phyloP scores from a whole-genome alignment of 2,797 vertebrate genomes.

The Valencia hispanica region DNA sequence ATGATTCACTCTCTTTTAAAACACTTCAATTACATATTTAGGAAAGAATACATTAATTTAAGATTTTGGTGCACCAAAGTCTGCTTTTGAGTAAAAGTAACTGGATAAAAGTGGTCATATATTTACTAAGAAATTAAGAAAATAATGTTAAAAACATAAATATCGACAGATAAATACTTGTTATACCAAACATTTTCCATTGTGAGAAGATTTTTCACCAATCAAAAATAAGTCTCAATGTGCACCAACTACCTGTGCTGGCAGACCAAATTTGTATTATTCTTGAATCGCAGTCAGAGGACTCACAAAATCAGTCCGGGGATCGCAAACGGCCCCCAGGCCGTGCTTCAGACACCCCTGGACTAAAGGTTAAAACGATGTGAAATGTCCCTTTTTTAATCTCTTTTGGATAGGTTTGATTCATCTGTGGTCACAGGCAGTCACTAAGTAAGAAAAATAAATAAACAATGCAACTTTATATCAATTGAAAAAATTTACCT shows the following conservation, averaged over 20 bases:
- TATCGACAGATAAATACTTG: background rate
- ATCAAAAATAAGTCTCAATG: background rate
- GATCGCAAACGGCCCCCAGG: background rate
- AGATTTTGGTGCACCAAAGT: too few species aligned
- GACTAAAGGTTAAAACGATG: background rate
- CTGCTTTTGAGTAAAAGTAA: background rate
- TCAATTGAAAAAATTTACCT: too few species aligned
- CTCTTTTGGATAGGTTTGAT: background rate
- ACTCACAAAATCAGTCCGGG: background rate
- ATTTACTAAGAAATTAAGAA: background rate
- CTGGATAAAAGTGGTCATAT: background rate
- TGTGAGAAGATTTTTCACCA: background rate
- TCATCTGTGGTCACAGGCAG: background rate
- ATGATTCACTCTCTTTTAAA: too few species aligned
- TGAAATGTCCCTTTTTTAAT: background rate
- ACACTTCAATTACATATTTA: too few species aligned
- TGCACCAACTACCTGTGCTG: background rate
- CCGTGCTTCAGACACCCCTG: background rate
- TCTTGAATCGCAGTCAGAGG: background rate
- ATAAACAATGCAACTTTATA: too few species aligned
- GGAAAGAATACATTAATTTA: too few species aligned
- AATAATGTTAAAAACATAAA: background rate
- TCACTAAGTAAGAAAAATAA: too few species aligned
- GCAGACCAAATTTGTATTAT: background rate
- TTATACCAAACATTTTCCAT: background rate